Evolutionary conservation across 2,888 invertebrate species (phyloP).

Genomic region (Lasioglossum marginatum): DNA sequence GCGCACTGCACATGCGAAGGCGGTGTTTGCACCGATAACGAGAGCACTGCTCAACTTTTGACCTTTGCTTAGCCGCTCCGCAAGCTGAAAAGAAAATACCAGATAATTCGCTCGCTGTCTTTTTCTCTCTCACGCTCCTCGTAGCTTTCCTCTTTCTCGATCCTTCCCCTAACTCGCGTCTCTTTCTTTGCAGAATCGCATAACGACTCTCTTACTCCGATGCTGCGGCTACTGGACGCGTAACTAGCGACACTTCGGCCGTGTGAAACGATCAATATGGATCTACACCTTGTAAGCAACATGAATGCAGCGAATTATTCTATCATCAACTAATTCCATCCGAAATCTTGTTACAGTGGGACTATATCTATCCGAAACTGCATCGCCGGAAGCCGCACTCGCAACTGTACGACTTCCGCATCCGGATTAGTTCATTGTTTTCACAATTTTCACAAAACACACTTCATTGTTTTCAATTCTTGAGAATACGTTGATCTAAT

Average conservation of each 20-base stretch:
- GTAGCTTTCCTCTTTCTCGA: constrained; percentile 9
- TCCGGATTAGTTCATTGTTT: too few species aligned
- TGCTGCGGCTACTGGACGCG: constrained; percentile 23
- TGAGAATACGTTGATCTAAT: too few species aligned
- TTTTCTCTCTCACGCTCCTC: constrained; percentile 27
- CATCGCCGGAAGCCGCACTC: background rate
- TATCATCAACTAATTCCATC: background rate
- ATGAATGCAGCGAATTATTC: background rate
- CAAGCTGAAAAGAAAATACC: constrained; percentile 74
- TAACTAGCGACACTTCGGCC: constrained; percentile 10
- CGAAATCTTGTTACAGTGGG: background rate
- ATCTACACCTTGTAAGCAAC: constrained; percentile 35
- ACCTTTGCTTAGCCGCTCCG: constrained; percentile 78
- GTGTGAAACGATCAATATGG: constrained; percentile 24
- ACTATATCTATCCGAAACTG: background rate
- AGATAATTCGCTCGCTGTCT: constrained; percentile 72
- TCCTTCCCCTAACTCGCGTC: background rate
- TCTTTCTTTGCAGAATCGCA: constrained; percentile 22
- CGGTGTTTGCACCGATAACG: constrained; percentile 78
- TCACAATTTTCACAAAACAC: too few species aligned
- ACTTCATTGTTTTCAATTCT: too few species aligned
- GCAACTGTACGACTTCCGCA: too few species aligned
- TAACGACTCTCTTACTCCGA: constrained; percentile 14
- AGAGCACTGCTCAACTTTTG: constrained; percentile 79
- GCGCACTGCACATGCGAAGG: constrained; percentile 59